Conservation (phyloP, 1,140 invertebrate genomes). For the Drosophila obscura region DNA sequence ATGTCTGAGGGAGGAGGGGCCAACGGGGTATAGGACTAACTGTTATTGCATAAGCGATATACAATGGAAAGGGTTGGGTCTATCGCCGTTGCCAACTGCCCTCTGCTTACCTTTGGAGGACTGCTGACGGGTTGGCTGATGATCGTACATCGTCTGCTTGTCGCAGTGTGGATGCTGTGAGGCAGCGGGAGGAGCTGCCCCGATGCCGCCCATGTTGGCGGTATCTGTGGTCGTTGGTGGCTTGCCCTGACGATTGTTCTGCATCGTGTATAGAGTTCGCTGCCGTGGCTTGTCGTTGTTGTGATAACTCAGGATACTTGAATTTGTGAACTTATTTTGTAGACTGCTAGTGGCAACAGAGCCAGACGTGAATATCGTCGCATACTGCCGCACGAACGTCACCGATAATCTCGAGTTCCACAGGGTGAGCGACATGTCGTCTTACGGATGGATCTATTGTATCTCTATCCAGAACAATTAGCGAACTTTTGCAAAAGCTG, state of each 20-base stretch:
- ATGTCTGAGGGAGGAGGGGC: too few species aligned
- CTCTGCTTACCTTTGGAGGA: constrained; percentile 52
- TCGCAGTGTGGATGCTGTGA: constrained; percentile 67
- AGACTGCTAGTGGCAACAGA: constrained; percentile 22
- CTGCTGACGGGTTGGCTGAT: constrained; percentile 47
- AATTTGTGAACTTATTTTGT: constrained; percentile 29
- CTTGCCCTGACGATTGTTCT: neutral
- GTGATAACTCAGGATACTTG: constrained; percentile 9
- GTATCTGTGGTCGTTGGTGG: constrained; percentile 8
- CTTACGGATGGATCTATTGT: too few species aligned
- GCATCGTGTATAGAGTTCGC: constrained; percentile 19
- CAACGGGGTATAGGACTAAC: too few species aligned
- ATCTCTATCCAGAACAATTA: constrained; percentile 2
- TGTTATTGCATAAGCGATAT: too few species aligned
- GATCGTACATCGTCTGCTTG: constrained; percentile 61
- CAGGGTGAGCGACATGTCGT: constrained; percentile 59
- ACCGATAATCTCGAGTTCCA: constrained; percentile 72
- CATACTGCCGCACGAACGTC: constrained; percentile 65
- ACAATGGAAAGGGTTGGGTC: neutral
- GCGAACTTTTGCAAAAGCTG: constrained; percentile 1
- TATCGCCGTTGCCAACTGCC: constrained; percentile 18
- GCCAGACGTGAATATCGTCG: constrained; percentile 66
- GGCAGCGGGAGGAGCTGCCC: neutral
- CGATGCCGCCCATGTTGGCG: too few species aligned
- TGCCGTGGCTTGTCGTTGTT: constrained; percentile 12